A percentile compares a stretch with the other conserved stretches of the same genome.
Conservation (phyloP, 1,140 invertebrate species). For the Drosophila sulfurigaster region DNA sequence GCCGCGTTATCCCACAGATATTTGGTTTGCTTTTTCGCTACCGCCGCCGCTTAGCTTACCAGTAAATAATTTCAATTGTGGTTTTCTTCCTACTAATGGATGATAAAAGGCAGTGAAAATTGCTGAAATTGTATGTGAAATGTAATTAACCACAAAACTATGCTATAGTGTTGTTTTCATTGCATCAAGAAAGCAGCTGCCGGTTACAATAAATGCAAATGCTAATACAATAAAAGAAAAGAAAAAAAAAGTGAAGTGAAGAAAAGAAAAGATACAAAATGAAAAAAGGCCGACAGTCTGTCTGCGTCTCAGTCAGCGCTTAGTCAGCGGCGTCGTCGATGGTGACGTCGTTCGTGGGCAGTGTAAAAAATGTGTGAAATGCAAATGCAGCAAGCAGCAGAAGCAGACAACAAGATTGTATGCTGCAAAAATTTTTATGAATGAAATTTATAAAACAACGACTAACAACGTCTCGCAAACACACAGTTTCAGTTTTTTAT, state of each 20-base stretch:
- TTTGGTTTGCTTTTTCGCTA: constrained; percentile 55
- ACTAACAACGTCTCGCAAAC: constrained; percentile 14
- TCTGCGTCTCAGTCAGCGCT: constrained; percentile 42
- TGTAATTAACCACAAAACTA: constrained; percentile 12
- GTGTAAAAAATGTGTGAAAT: constrained; percentile 53
- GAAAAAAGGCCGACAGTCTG: constrained; percentile 47
- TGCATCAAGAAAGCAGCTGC: constrained; percentile 36
- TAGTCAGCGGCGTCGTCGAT: constrained; percentile 44
- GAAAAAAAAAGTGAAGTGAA: constrained; percentile 6
- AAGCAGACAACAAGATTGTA: constrained; percentile 2
- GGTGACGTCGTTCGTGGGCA: constrained; percentile 42
- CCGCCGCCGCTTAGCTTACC: constrained; percentile 30
- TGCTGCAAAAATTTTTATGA: constrained; percentile 60
- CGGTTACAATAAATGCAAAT: constrained; percentile 2
- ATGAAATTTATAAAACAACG: constrained; percentile 63
- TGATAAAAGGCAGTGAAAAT: constrained; percentile 34
- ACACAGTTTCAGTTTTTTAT: constrained; percentile 36
- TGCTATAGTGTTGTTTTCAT: constrained; percentile 31
- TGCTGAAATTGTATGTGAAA: constrained; percentile 39
- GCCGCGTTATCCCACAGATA: constrained; percentile 66
- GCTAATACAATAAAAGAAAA: constrained; percentile 3
- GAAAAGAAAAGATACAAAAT: background rate
- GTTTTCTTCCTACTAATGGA: constrained; percentile 19
- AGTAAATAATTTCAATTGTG: constrained; percentile 63
- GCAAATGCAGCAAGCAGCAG: constrained; percentile 32